These are phyloP conservation scores for Carlito syrichta DNA, from an alignment of 2,113 vertebrate species.

Conservation along the genomic window DNA sequence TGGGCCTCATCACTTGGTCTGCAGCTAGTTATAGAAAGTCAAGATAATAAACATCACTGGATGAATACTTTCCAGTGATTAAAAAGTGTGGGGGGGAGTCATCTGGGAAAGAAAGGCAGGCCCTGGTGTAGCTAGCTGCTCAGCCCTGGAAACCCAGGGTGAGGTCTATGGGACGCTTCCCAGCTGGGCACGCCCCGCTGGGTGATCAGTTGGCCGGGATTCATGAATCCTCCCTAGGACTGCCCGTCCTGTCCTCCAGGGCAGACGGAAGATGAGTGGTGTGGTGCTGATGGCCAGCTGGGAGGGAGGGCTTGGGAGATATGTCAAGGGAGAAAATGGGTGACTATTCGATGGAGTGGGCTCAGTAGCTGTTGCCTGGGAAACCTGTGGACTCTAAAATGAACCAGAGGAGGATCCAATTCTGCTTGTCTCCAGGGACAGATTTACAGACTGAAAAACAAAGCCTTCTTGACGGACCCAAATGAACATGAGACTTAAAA, in stretches of 20 bases:
- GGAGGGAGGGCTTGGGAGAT: neutral
- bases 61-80: neutral
- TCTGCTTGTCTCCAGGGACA: fast-evolving
- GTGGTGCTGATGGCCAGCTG: neutral
- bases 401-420: conserved; percentile 32
- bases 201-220: neutral
- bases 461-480: neutral
- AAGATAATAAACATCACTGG: neutral
- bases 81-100: neutral
- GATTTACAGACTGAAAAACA: neutral
- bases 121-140: neutral
- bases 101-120: neutral
- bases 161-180: neutral
- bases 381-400: neutral
- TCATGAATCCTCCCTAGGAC: neutral
- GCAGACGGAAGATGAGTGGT: neutral
- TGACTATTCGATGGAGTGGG: conserved; percentile 1
- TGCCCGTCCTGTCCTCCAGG: neutral
- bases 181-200: neutral
- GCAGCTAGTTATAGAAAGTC: neutral
- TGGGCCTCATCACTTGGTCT: neutral
- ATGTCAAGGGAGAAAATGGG: conserved; percentile 48
- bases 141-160: neutral
- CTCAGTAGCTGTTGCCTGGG: conserved; percentile 3
- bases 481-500: neutral